phyloP scores from a whole-genome alignment of 2,888 invertebrate genomes.

The Iphiclides podalirius region DNA sequence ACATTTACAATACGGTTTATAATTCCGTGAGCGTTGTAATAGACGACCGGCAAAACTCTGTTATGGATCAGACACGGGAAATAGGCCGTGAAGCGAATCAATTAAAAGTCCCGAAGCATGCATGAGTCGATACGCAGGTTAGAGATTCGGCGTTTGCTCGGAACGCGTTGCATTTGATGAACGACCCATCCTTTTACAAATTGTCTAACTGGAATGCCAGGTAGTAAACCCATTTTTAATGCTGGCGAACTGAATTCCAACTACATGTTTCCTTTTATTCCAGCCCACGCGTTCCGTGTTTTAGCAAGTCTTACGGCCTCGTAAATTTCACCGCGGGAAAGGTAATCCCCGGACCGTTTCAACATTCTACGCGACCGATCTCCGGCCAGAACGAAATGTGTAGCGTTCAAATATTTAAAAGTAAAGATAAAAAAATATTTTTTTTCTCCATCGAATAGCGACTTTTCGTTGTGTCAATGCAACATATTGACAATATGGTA shows the following conservation, averaged over 20 bases:
- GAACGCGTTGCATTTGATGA: neutral
- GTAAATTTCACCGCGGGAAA: neutral
- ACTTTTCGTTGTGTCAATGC: no score
- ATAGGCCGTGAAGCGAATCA: constrained; percentile 34
- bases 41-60: constrained; percentile 8
- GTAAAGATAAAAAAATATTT: no score
- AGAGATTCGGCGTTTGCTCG: constrained; percentile 28
- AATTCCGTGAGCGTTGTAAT: constrained; percentile 23
- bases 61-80: constrained; percentile 22
- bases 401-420: no score
- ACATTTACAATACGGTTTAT: constrained; percentile 17
- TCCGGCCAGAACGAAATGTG: no score
- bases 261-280: neutral
- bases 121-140: constrained; percentile 33
- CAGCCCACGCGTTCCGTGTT: neutral
- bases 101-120: constrained; percentile 34
- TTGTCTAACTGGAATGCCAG: neutral
- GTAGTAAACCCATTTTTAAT: neutral
- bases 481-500: no score
- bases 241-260: neutral
- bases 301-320: neutral
- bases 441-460: no score
- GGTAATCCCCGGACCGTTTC: neutral
- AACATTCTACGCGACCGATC: neutral
- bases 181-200: neutral